These are phyloP conservation scores for Callorhinus ursinus DNA, from an alignment of 2,113 vertebrate genomes.

Conservation along the genomic window DNA sequence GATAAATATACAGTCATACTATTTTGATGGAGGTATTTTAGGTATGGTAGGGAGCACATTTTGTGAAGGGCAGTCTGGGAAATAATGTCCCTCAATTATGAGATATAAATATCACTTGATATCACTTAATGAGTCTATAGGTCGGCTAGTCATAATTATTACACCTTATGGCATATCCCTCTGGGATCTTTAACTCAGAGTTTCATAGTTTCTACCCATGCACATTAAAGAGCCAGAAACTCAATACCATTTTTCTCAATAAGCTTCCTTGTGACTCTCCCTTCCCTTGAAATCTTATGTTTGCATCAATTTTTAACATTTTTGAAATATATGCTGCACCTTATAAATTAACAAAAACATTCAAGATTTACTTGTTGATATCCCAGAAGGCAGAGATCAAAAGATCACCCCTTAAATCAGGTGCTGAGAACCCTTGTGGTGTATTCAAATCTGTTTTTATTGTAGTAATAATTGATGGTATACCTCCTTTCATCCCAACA, in stretches of 20 bases:
- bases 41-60: rapidly evolving
- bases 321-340: not conserved
- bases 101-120: not conserved
- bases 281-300: not conserved
- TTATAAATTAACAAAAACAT: not conserved
- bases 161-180: not conserved
- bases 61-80: not conserved
- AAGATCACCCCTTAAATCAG: not conserved
- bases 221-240: not conserved
- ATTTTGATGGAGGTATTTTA: not conserved
- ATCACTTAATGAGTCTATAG: too few species aligned
- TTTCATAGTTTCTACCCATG: not conserved
- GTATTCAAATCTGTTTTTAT: not conserved
- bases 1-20: not conserved
- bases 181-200: not conserved
- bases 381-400: not conserved
- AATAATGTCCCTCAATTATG: not conserved
- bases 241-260: not conserved
- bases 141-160: not conserved
- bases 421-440: not conserved
- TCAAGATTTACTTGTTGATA: not conserved
- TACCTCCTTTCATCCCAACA: not conserved
- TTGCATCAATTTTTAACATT: not conserved
- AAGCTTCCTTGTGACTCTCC: not conserved
- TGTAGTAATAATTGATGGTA: not conserved